Evolutionary conservation across 2,888 invertebrate species (phyloP), one percentile per base, ranked within the genome.

Genomic region (Pandemis corylana): DNA sequence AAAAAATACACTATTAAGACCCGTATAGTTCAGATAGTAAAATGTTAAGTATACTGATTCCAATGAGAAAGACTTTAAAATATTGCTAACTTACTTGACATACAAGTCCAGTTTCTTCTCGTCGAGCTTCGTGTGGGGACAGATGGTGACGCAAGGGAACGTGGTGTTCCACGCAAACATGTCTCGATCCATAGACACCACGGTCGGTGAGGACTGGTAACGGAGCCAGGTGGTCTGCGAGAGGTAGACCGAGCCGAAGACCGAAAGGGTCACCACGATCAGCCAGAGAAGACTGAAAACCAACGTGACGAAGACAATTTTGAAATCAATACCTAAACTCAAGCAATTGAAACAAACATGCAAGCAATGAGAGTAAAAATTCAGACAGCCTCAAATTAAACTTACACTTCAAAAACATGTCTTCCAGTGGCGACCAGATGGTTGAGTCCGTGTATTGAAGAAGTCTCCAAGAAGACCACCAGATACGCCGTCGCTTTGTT

Each of bases 121-220:
- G 80, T 96, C 95, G 53, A 96, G 84, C 79, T 95, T 95, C 15
- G 87, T 90, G 5, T 92, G 86, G 0, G 96, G 96, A 79, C 97
- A 97, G 68, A 97, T 94, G 0, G 97, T 96, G 68, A 96, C 90
- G 49, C 95, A 94, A 0, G 97, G 97, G 80, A 96, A 96, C 0
- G 96, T 95, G 2, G 97, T 96, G 80, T 96, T 96, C 96, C 96
- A 97, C 0, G 96, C 95, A 77, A 96, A 95, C 92, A 96, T 95
- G 84, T 97, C 96, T 2, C 96, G 92, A 85, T 97, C 96, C 96
- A 96, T 96, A 28, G 97, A 96, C 49, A 97, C 95, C 6, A 96
- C 96, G 61, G 96, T 96, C 1, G 97, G 96, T 7, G 96, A 96
- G 61, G 95, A 96, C 86, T 96, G 96, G 84, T 96, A 97, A 42